Evolutionary conservation across 2,888 invertebrate genomes (phyloP), one percentile per base, ranked within the genome.

Genomic region (Drosophila colorata): DNA sequence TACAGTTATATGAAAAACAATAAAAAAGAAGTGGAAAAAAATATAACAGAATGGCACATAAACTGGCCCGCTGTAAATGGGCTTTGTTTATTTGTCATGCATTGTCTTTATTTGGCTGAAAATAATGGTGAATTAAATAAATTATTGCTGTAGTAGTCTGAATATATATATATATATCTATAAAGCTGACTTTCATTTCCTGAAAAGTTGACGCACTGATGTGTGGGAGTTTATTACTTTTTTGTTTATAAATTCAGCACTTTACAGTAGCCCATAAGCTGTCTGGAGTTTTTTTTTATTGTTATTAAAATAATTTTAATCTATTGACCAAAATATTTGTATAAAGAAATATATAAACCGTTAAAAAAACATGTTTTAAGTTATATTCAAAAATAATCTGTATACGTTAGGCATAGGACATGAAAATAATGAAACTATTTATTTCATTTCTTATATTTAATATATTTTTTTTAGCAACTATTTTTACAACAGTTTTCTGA

Each of bases 61-160:
- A 66, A 65, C 41, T 55, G 64, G 64, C 37, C 18, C 28, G 11
- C 79, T 82, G 82, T 85, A 79, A 87, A 85, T 85, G 82, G 79
- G 69, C 40, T 47, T 47, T 70, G 69, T 78, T 69, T 71, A 71
- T 81, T 82, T 68, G 82, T 61, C 79, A 69, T 57, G 70, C 70
- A 72, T 84, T 87, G 72, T 70, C 87, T 82, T 81, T 81, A 87
- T 83, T 76, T 82, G 88, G 82, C 56, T 61, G 59, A 47, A 83
- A 70, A 78, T 72, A 81, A 78, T 85, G 68, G 61, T 57, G 63
- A 75, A 78, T 85, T 85, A 75, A 81, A 85, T 85, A 82, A 87
- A 87, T 85, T 75, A 78, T 85, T 70, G 68, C 82, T 48, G 57
- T 63, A 57, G 75, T 66, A 57, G 75, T 66, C 44, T 53, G 40